Evolutionary conservation across 1,140 invertebrate genomes (phyloP), one percentile per base, ranked within the genome.

Genomic region (Lerema accius): DNA sequence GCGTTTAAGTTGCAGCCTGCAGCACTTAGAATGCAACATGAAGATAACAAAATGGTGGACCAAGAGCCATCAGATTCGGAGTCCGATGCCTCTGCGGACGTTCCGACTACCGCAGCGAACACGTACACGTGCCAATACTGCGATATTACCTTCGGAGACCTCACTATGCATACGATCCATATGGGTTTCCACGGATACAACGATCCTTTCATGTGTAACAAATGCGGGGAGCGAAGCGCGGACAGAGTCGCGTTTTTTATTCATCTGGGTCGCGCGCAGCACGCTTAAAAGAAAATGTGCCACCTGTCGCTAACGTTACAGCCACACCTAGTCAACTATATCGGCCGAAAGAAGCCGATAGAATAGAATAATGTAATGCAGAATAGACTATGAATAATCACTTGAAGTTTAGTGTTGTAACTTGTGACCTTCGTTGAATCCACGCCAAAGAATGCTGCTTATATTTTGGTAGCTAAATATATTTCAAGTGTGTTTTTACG

Each of bases 141-240:
- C 86, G 95, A 96, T 71, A 98, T 99, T 17, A 92, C 94, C 2
- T 99, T 99, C 86, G 94, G 94, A n/a, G 96, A 99, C 79, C 93
- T 94, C 19, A 94, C 97, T 5, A 96, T 99, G 94, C 98, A 98
- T 90, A 95, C 95, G 0, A 96, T 99, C 78, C 98, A 99, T 89
- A 98, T 98, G 96, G 96, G 97, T 55, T 99, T 97, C 88, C 98
- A 99, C 86, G 96, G 95, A 1, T 96, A 94, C 90, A 92, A 95
- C 56, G 94, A 98, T 84, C 98, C 98, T 0, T 99, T 97, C 86
- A 96, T 95, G 64, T 99, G 98, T 89, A 98, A 98, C 91, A 96
- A 97, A 92, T 99, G 98, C 84, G 98, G 98, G 0, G 93, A 96
- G 58, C 87, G 94, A 60, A 96, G 95, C 63, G 83, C 93, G 0